Conservation (phyloP, 1,140 invertebrate genomes). For the Meloidogyne floridensis region DNA sequence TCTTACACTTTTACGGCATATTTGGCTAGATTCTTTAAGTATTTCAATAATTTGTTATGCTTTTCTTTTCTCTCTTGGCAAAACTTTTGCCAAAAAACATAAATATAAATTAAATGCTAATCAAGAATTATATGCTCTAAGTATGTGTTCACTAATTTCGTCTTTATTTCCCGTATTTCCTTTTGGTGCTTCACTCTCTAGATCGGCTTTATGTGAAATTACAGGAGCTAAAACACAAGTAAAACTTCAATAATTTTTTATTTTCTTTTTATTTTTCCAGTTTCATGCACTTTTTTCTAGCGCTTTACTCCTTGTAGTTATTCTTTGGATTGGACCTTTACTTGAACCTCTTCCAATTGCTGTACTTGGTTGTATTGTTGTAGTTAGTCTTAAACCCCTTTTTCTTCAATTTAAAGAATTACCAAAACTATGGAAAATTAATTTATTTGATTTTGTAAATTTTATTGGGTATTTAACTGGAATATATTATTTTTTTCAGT, state of each 20-base stretch:
- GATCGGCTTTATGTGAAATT: constrained; percentile 64
- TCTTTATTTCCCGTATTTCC: constrained; percentile 71
- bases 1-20: constrained; percentile 55
- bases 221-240: constrained; percentile 62
- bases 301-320: constrained; percentile 67
- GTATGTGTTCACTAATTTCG: constrained; percentile 67
- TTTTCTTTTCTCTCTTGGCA: constrained; percentile 71
- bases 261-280: constrained; percentile 30
- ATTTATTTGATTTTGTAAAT: constrained; percentile 22
- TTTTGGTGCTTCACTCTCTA: constrained; percentile 69
- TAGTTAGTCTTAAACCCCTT: constrained; percentile 69
- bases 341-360: constrained; percentile 69
- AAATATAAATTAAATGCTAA: constrained; percentile 71
- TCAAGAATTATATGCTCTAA: constrained; percentile 71
- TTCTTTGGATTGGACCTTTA: constrained; percentile 68
- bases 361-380: constrained; percentile 69
- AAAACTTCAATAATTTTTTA: not conserved
- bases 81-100: constrained; percentile 71
- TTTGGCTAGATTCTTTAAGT: constrained; percentile 66
- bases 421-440: constrained; percentile 25
- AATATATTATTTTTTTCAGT: not conserved
- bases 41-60: constrained; percentile 71
- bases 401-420: constrained; percentile 61
- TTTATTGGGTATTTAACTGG: not conserved
- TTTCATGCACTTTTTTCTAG: constrained; percentile 62